Evolutionary conservation across 2,888 invertebrate species (phyloP), one percentile per base, ranked within the genome.

Genomic region (Mythimna vitellina): DNA sequence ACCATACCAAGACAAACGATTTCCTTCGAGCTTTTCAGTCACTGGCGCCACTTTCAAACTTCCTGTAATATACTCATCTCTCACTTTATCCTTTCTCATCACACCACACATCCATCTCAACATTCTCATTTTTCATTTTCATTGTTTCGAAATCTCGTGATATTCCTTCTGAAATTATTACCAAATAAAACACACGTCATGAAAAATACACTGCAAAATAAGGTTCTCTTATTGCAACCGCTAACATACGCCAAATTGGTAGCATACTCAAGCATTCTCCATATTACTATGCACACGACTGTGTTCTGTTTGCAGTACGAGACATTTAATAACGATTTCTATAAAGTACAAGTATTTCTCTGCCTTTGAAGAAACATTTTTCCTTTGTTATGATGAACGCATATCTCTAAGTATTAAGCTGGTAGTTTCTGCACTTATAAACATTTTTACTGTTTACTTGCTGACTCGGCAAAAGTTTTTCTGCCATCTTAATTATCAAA

Each of bases 261-360:
- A 6, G n/a, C 46, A 17, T 20, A 46, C 46, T 46, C 46, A 0
- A 63, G 53, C 22, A 68, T 64, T 56, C 67, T 63, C 51, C 22
- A 64, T 73, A 64, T 70, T 74, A 76, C 68, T 63, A 66, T 70
- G 66, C 62, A 68, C 60, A 67, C 42, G 29, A 64, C 38, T 65
- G 2, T 56, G 6, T 58, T 68, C 29, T 54, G 51, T 60, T 53
- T 62, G 38, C 32, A 69, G 66, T 76, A 62, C 54, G 60, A 82
- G 70, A 65, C 75, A 82, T 83, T 82, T 83, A 81, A 82, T 83
- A 82, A 83, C 78, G 73, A 49, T 29, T 75, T 61, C 25, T 54
- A 38, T 61, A 78, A 70, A 78, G 64, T 63, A 56, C 46, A 67
- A 67, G 17, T 60, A 67, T 70, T 70, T 56, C 22, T 56, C 22